A percentile compares a stretch with the other conserved stretches of the same genome.
Evolutionary conservation across 2,113 vertebrate genomes (phyloP).

Genomic region (Sterrhoptilus dennistouni): DNA sequence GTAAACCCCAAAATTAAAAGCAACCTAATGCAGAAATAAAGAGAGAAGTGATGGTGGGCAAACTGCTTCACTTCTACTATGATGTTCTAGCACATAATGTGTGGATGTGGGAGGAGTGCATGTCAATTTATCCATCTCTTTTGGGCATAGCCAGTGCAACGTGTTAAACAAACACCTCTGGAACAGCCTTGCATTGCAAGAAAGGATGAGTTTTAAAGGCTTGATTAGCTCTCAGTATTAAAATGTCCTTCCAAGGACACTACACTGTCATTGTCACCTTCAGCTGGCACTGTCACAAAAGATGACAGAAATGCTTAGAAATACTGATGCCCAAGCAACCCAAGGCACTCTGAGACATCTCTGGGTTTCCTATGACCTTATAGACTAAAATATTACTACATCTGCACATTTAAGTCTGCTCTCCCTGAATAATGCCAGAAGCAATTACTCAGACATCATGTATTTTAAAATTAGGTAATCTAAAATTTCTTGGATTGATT

Average conservation of each 20-base stretch:
- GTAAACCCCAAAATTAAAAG: neutral
- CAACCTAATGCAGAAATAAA: neutral
- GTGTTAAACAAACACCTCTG: neutral
- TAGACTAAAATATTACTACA: neutral
- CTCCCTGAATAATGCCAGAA: neutral
- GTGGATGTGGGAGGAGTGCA: accelerated
- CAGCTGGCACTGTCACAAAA: neutral
- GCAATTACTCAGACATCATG: neutral
- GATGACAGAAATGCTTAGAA: neutral
- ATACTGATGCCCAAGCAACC: neutral
- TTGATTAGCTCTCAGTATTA: neutral
- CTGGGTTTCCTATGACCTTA: neutral
- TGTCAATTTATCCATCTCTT: neutral
- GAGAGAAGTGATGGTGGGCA: neutral
- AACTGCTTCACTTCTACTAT: neutral
- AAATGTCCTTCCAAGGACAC: neutral
- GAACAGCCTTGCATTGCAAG: neutral
- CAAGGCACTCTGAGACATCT: neutral
- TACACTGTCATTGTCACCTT: neutral
- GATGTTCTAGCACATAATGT: accelerated
- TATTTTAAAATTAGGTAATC: neutral
- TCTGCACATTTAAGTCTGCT: neutral
- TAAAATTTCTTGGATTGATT: neutral
- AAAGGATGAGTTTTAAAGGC: neutral
- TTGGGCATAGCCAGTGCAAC: neutral